Percentiles rank a stretch among this genome's conserved stretches.
Conservation (phyloP, 2,113 vertebrate genomes). For the Eubucco bourcierii region DNA sequence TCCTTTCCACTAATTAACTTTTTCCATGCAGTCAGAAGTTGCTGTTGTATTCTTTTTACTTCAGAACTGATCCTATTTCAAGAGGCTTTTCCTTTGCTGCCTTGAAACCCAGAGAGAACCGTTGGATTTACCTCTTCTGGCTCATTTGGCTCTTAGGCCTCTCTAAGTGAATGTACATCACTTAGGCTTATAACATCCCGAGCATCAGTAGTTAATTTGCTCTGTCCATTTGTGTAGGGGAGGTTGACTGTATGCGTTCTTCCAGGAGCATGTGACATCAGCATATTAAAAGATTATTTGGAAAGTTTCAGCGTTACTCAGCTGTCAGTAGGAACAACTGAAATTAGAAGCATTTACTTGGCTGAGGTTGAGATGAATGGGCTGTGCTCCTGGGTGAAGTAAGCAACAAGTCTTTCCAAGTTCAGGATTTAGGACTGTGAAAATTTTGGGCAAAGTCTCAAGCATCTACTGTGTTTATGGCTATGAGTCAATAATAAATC, state of each 20-base stretch:
- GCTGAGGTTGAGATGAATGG: background rate
- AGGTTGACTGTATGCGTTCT: background rate
- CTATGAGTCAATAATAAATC: slow-evolving; percentile 16
- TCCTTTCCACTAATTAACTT: background rate
- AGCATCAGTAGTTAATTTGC: background rate
- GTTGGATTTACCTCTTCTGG: background rate
- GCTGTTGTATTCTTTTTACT: background rate
- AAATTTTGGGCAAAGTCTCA: background rate
- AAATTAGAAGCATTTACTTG: slow-evolving; percentile 16
- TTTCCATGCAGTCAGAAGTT: background rate
- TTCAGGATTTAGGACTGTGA: background rate
- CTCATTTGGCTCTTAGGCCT: background rate
- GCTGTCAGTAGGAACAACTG: background rate
- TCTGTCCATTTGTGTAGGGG: background rate
- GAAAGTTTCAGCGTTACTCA: background rate
- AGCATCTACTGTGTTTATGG: background rate
- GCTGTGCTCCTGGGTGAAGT: background rate
- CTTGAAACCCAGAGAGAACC: background rate
- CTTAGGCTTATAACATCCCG: background rate
- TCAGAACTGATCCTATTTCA: slow-evolving; percentile 8
- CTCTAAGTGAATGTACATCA: background rate
- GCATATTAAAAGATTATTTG: background rate
- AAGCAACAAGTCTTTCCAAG: background rate
- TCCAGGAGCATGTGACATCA: background rate
- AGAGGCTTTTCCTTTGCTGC: slow-evolving; percentile 11